phyloP scores from a whole-genome alignment of 2,888 invertebrate species.

The Xiphydria camelus region DNA sequence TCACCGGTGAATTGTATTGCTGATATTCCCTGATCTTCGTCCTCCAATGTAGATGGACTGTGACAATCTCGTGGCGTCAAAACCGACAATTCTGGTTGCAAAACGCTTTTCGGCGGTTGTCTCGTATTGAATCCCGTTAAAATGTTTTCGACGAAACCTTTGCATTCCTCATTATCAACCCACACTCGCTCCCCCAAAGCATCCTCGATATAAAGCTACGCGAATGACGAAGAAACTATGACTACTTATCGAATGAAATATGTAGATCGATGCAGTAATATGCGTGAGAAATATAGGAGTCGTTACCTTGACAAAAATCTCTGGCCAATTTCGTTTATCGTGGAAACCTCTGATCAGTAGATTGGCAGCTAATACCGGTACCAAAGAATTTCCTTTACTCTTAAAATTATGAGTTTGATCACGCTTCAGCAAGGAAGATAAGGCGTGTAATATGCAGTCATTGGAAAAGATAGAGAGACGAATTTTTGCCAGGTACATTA shows the following conservation, averaged over 20 bases:
- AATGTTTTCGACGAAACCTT: slow-evolving; percentile 89
- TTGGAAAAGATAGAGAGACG: slow-evolving; percentile 77
- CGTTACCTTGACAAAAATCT: slow-evolving; percentile 81
- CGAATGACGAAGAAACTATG: slow-evolving; percentile 26
- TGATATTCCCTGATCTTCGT: slow-evolving; percentile 48
- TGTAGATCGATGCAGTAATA: background rate
- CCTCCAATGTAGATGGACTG: slow-evolving; percentile 53
- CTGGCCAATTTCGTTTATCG: slow-evolving; percentile 88
- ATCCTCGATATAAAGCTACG: slow-evolving; percentile 89
- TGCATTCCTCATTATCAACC: slow-evolving; percentile 91
- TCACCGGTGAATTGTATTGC: slow-evolving; percentile 41
- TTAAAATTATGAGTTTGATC: slow-evolving; percentile 73
- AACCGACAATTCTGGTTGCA: slow-evolving; percentile 64
- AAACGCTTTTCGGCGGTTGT: slow-evolving; percentile 70
- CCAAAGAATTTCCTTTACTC: slow-evolving; percentile 77
- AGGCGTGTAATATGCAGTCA: slow-evolving; percentile 75
- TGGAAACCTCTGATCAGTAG: slow-evolving; percentile 79
- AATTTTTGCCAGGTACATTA: slow-evolving; percentile 80
- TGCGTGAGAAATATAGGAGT: background rate
- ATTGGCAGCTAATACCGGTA: slow-evolving; percentile 83
- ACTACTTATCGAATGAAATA: too few species aligned
- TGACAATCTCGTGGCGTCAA: slow-evolving; percentile 49
- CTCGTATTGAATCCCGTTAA: slow-evolving; percentile 83
- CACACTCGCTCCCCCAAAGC: slow-evolving; percentile 90
- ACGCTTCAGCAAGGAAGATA: slow-evolving; percentile 80